phyloP scores from a whole-genome alignment of 2,113 vertebrate genomes.

The Lepus americanus region DNA sequence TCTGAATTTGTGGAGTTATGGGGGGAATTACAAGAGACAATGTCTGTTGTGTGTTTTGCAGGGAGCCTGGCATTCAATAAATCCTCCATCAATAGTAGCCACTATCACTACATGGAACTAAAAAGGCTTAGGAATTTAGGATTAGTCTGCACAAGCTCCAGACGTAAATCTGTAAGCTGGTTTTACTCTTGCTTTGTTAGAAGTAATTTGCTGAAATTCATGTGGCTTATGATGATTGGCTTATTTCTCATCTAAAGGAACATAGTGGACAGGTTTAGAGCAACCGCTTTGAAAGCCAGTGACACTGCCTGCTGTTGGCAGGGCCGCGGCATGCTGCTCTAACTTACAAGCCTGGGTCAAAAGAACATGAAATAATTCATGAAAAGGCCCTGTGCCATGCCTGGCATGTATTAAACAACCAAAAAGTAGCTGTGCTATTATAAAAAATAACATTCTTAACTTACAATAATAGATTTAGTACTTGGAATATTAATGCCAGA shows the following conservation, averaged over 20 bases:
- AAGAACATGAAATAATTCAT: neutral
- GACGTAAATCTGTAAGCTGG: neutral
- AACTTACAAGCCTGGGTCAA: neutral
- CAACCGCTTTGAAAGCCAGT: slow-evolving; percentile 11
- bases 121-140: neutral
- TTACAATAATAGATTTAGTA: neutral
- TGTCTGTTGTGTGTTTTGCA: neutral
- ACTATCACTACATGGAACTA: neutral
- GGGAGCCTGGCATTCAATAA: neutral
- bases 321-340: neutral
- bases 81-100: neutral
- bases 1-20: slow-evolving; percentile 11
- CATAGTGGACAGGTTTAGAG: neutral
- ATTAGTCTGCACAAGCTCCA: neutral
- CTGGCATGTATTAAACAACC: neutral
- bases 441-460: neutral
- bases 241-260: neutral
- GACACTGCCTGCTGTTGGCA: neutral
- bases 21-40: slow-evolving; percentile 19
- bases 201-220: slow-evolving; percentile 50
- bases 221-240: neutral
- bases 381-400: neutral
- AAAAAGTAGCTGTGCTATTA: neutral
- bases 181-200: neutral
- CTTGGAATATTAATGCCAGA: neutral